A percentile compares a stretch with the other conserved stretches of the same genome.
These are phyloP conservation scores for Ceratina japonica DNA, from an alignment of 1,140 invertebrate species.

Conservation along the genomic window DNA sequence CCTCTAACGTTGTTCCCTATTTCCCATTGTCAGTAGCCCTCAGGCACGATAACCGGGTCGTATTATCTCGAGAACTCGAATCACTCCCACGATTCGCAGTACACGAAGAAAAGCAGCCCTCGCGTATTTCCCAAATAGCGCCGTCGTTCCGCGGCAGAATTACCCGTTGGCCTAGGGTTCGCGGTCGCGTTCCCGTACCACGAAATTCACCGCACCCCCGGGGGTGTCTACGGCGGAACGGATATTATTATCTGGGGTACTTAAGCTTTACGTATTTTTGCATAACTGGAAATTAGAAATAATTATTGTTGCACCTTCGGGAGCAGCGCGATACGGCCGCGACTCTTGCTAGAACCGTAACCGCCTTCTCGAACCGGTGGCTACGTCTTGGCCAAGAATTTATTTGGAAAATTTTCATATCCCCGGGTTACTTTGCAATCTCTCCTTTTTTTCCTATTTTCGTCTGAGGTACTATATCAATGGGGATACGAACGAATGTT, in stretches of 20 bases:
- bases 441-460: neutral
- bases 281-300: conserved; percentile 73
- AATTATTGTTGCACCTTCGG: conserved; percentile 69
- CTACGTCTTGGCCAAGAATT: conserved; percentile 30
- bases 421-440: neutral
- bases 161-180: conserved; percentile 33
- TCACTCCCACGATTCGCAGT: neutral
- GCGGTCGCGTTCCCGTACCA: conserved; percentile 45
- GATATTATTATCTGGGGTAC: conserved; percentile 68
- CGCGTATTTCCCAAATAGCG: conserved; percentile 9
- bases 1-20: neutral
- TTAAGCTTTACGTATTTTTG: conserved; percentile 70
- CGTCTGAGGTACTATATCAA: neutral
- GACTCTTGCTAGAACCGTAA: neutral
- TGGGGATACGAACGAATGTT: no score
- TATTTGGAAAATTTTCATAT: conserved; percentile 30
- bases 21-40: neutral
- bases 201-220: conserved; percentile 63
- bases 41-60: neutral
- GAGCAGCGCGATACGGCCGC: conserved; percentile 40
- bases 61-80: neutral
- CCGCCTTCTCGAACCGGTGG: neutral
- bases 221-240: conserved; percentile 51
- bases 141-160: conserved; percentile 47
- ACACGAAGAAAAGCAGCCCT: neutral